Percentiles rank a stretch among this genome's conserved stretches.
These are phyloP conservation scores for Grammomys surdaster DNA, from an alignment of 2,113 vertebrate genomes.

Conservation along the genomic window DNA sequence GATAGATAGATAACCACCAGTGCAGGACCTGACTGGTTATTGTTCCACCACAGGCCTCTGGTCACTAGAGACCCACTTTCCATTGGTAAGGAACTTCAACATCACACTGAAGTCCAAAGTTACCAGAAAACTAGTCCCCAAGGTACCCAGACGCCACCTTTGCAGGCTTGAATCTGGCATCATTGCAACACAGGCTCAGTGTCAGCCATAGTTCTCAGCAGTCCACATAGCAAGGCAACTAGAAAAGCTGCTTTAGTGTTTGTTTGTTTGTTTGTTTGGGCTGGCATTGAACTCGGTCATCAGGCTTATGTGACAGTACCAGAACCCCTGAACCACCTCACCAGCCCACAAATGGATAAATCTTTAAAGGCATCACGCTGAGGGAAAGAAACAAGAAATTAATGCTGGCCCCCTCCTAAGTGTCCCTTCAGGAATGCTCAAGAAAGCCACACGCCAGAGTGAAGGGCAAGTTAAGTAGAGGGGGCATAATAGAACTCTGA, in stretches of 20 bases:
- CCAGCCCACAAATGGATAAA: background rate
- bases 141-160: background rate
- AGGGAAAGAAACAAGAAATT: background rate
- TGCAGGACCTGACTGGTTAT: background rate
- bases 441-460: background rate
- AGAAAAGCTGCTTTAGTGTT: background rate
- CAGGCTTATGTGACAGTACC: background rate
- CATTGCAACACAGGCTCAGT: background rate
- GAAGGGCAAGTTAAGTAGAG: background rate
- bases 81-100: background rate
- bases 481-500: background rate
- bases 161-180: background rate
- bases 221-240: background rate
- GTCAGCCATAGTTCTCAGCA: background rate
- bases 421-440: background rate
- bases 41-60: background rate
- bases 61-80: background rate
- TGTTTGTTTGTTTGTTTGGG: background rate
- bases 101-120: background rate
- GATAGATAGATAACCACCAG: background rate
- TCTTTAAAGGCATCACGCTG: background rate
- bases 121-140: background rate
- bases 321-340: background rate
- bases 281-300: background rate
- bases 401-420: fast-evolving